These are phyloP conservation scores for Oncorhynchus masou DNA, from an alignment of 2,113 vertebrate genomes.

Conservation along the genomic window DNA sequence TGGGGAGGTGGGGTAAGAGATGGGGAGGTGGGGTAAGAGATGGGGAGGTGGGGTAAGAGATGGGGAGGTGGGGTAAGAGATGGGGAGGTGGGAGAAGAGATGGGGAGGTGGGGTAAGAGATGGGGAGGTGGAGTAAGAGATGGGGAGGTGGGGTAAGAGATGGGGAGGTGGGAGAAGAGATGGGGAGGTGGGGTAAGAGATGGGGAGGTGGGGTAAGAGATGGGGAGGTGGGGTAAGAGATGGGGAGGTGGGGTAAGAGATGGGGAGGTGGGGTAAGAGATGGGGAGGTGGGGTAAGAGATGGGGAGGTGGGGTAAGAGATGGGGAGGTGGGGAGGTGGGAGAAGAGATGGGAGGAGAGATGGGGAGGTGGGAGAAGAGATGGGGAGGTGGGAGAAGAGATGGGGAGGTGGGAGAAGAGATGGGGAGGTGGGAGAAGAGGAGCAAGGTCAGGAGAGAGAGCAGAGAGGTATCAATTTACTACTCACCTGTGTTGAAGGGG, in stretches of 20 bases:
- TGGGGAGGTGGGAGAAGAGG: background rate
- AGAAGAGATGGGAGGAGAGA: too few relatives aligned
- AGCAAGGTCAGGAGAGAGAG: slow-evolving; percentile 3
- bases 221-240: slow-evolving; percentile 25
- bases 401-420: slow-evolving; percentile 26
- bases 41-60: slow-evolving; percentile 12
- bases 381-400: background rate
- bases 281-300: background rate
- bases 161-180: background rate
- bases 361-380: slow-evolving; percentile 29
- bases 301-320: slow-evolving; percentile 26
- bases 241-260: background rate
- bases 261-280: slow-evolving; percentile 25
- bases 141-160: slow-evolving; percentile 25
- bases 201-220: background rate
- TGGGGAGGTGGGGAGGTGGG: too few relatives aligned
- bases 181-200: slow-evolving; percentile 27
- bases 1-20: background rate
- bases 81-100: background rate
- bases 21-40: slow-evolving; percentile 18
- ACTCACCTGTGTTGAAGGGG: slow-evolving; percentile 5
- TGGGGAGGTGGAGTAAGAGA: background rate
- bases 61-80: slow-evolving; percentile 25
- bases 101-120: slow-evolving; percentile 25
- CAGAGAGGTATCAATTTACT: background rate